Evolutionary conservation across 2,113 vertebrate species (phyloP), one percentile per base, ranked within the genome.

Genomic region (Psittacula cyanocephala): DNA sequence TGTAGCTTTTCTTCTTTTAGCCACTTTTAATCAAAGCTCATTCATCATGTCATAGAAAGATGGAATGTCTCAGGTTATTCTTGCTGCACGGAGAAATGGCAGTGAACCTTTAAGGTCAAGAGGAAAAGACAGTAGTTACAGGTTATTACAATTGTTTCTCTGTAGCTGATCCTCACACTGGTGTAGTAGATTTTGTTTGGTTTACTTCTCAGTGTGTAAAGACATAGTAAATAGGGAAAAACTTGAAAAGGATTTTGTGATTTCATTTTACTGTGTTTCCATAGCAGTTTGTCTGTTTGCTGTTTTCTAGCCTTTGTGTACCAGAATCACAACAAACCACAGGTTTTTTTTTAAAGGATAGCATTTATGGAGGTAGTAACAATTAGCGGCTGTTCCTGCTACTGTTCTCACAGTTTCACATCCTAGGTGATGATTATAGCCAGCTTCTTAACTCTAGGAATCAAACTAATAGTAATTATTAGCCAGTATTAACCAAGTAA

Each of bases 1-100:
- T n/a, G n/a, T 31, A 91, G 84, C 91, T 96, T 97, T 97, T 97
- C 94, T 98, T 97, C 96, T 97, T 97, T 97, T 95, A 96, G 92
- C 93, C 95, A 72, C 92, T 95, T 96, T 96, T 98, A 98, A 97
- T 98, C 82, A 82, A 92, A 96, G 93, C 77, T 96, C 97, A 82
- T 98, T 97, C 69, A 72, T 98, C 97, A 98, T 95, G 95, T 90
- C 95, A 96, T 79, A 46, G 88, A 85, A 97, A 97, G 96, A 97
- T 94, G 93, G 91, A 97, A 97, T 71, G 91, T 93, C 95, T 95
- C 79, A 69, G 93, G 89, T 93, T 96, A 94, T 97, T 97, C 93
- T 95, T 96, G 89, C 76, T 82, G 84, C 86, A 33, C 49, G 85
- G 93, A 97, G 92, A 95, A 97, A 96, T 92, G 81, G 91, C 94